Conservation (phyloP, 2,113 vertebrate genomes). For the Jaculus jaculus region DNA sequence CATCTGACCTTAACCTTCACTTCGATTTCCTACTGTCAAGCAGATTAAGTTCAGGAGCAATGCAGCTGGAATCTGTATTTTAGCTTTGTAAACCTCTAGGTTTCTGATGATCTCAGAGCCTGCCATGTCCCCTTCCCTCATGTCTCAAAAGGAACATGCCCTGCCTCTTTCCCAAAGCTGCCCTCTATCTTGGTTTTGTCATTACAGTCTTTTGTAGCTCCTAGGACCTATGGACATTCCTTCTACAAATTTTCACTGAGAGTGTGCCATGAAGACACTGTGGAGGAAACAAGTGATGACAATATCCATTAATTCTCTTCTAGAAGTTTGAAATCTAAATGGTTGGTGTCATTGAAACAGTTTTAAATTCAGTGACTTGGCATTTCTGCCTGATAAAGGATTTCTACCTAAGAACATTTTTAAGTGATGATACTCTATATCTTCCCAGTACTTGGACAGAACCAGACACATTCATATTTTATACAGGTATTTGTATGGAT, state of each 20-base stretch:
- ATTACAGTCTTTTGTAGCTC: background rate
- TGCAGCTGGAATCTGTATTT: background rate
- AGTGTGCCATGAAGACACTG: background rate
- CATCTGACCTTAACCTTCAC: background rate
- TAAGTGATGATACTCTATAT: background rate
- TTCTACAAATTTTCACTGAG: background rate
- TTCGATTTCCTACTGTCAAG: background rate
- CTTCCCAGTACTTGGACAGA: background rate
- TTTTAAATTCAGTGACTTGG: background rate
- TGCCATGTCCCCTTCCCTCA: background rate
- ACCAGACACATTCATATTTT: background rate
- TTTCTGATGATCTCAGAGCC: background rate
- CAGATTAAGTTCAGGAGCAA: background rate
- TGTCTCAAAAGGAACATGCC: background rate
- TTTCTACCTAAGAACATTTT: background rate
- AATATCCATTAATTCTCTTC: background rate
- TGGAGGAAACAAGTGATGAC: background rate
- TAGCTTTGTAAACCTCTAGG: background rate
- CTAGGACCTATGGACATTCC: background rate
- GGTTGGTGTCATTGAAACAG: background rate
- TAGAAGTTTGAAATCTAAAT: background rate
- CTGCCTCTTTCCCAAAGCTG: slow-evolving; percentile 18
- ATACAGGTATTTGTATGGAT: background rate
- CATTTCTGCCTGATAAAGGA: background rate
- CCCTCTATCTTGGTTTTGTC: background rate